phyloP scores from a whole-genome alignment of 2,113 vertebrate genomes.

The Colistium nudipinnis region DNA sequence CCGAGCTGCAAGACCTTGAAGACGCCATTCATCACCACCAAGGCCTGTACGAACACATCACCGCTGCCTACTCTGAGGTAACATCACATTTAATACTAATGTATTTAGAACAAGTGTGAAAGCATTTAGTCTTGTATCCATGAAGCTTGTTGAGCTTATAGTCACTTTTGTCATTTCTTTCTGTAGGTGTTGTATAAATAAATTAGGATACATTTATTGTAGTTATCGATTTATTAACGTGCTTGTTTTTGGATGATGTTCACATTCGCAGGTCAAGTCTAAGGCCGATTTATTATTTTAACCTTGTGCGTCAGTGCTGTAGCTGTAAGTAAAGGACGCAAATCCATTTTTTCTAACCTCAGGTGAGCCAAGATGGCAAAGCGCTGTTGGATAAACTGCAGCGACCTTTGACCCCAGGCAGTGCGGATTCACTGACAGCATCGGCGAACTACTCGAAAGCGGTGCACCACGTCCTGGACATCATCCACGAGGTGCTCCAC shows the following conservation, averaged over 20 bases:
- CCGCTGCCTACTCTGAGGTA: slow-evolving; percentile 95
- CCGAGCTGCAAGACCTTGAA: slow-evolving; percentile 96
- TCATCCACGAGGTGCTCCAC: slow-evolving; percentile 97
- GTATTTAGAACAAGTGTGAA: neutral
- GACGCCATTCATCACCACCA: slow-evolving; percentile 98
- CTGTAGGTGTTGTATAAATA: no score
- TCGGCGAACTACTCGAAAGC: slow-evolving; percentile 99
- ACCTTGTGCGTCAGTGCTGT: neutral
- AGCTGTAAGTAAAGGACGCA: neutral
- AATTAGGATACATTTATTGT: no score
- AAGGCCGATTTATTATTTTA: neutral
- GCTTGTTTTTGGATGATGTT: neutral
- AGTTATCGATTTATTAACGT: no score
- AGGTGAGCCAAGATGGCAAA: slow-evolving; percentile 99
- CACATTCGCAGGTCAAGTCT: neutral
- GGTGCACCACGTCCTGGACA: slow-evolving; percentile 95
- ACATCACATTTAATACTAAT: neutral
- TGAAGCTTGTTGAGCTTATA: no score
- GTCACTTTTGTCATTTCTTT: neutral
- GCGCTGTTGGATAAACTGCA: slow-evolving; percentile 96
- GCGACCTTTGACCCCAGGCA: slow-evolving; percentile 93
- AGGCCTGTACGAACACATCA: slow-evolving; percentile 97
- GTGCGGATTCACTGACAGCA: slow-evolving; percentile 93
- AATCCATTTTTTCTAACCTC: slow-evolving; percentile 10
- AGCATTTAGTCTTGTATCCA: no score